A percentile compares a stretch with the other conserved stretches of the same genome.
phyloP scores from a whole-genome alignment of 2,888 invertebrate species.

The Lobophora halterata region DNA sequence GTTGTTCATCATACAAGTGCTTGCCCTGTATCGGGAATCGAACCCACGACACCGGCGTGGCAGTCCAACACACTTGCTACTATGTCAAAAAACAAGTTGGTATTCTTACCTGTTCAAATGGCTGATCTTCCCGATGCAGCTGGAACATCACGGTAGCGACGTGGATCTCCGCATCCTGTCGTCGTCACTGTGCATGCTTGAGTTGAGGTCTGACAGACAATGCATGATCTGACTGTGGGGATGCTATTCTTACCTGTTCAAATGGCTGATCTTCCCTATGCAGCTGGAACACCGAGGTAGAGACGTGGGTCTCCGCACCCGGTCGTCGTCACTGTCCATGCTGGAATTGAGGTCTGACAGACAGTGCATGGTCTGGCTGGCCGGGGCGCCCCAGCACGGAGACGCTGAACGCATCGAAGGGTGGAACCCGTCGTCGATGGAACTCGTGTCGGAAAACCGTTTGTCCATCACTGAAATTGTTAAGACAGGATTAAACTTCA shows the following conservation, averaged over 20 bases:
- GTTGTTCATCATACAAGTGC: no score
- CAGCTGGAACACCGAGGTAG: slow-evolving; percentile 87
- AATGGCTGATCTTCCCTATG: slow-evolving; percentile 87
- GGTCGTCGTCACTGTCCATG: slow-evolving; percentile 68
- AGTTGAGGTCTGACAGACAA: slow-evolving; percentile 56
- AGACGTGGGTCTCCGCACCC: slow-evolving; percentile 64
- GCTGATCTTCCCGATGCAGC: slow-evolving; percentile 89
- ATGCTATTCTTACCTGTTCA: slow-evolving; percentile 69
- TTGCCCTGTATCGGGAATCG: no score
- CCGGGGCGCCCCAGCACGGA: slow-evolving; percentile 64
- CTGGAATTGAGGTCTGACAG: slow-evolving; percentile 65
- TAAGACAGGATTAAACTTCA: no score
- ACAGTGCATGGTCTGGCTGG: slow-evolving; percentile 74
- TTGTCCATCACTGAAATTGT: slow-evolving; percentile 69
- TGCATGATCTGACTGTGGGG: not conserved
- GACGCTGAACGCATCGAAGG: slow-evolving; percentile 66
- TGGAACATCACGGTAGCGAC: slow-evolving; percentile 84
- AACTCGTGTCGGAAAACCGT: slow-evolving; percentile 70
- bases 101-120: slow-evolving; percentile 81
- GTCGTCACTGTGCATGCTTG: slow-evolving; percentile 64
- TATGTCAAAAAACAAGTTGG: no score
- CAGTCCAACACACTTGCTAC: no score
- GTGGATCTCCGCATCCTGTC: slow-evolving; percentile 68
- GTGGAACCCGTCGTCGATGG: slow-evolving; percentile 71
- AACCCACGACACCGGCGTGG: no score